These are phyloP conservation scores for Neotoxoptera formosana DNA, from an alignment of 1,140 invertebrate genomes.

Conservation along the genomic window DNA sequence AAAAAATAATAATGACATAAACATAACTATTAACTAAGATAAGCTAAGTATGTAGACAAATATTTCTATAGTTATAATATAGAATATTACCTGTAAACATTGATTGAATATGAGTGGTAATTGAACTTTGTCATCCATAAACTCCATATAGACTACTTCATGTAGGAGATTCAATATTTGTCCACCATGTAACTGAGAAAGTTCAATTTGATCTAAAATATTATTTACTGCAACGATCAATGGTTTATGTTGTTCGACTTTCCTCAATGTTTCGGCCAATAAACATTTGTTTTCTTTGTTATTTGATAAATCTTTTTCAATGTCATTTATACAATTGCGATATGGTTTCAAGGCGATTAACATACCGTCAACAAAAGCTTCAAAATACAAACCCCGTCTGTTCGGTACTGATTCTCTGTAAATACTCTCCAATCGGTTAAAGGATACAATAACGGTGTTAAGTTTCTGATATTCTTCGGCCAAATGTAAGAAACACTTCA, in stretches of 20 bases:
- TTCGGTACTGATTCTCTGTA: not conserved
- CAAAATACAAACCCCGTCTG: not conserved
- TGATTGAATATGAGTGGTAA: constrained; percentile 44
- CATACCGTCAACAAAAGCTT: constrained; percentile 36
- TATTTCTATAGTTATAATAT: not conserved
- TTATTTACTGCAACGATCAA: constrained; percentile 11
- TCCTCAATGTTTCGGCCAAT: constrained; percentile 40
- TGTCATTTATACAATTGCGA: constrained; percentile 7
- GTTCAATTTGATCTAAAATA: constrained; percentile 36
- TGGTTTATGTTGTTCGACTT: constrained; percentile 46
- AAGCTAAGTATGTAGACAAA: not conserved
- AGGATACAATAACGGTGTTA: not conserved
- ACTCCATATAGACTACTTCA: not conserved
- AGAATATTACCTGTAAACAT: constrained; percentile 48
- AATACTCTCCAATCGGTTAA: not conserved
- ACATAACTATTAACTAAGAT: not conserved
- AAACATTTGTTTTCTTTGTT: constrained; percentile 50
- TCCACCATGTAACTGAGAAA: constrained; percentile 20
- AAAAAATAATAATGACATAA: not conserved
- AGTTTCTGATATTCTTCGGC: constrained; percentile 28
- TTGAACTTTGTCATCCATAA: constrained; percentile 18
- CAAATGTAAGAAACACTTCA: not conserved
- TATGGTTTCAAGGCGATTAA: not conserved
- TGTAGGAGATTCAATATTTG: constrained; percentile 48
- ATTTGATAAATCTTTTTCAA: constrained; percentile 28